Percentiles rank a stretch among this genome's conserved stretches.
These are phyloP conservation scores for Eurois occulta DNA, from an alignment of 2,888 invertebrate genomes.

Conservation along the genomic window DNA sequence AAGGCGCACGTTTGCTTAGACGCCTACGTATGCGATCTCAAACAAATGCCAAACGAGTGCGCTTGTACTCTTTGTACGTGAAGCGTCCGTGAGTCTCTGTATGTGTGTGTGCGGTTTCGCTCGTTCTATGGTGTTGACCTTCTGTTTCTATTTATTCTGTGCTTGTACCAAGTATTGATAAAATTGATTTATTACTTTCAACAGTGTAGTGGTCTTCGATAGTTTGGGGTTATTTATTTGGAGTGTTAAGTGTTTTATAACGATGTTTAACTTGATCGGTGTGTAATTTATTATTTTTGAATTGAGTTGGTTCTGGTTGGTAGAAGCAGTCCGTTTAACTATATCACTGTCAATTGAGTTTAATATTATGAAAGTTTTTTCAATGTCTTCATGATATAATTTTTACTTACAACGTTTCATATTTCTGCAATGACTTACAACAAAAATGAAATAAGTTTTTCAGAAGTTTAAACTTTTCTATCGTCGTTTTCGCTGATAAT, in stretches of 20 bases:
- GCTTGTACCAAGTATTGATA: conserved; percentile 56
- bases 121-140: not conserved
- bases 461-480: not conserved
- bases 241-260: conserved; percentile 60
- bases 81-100: not conserved
- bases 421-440: not conserved
- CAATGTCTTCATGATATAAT: not conserved
- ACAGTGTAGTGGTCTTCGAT: conserved; percentile 40
- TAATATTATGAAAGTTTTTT: not conserved
- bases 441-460: not conserved
- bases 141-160: not conserved
- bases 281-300: conserved; percentile 14
- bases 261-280: conserved; percentile 30
- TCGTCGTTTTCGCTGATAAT: not conserved
- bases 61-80: not conserved
- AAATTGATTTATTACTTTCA: conserved; percentile 63
- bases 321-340: not conserved
- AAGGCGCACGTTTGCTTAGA: not conserved
- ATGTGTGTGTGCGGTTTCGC: not conserved
- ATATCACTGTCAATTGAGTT: conserved; percentile 2
- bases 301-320: conserved; percentile 9
- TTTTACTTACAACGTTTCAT: not conserved
- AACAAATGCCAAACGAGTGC: not conserved
- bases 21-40: not conserved
- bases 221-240: conserved; percentile 49